Evolutionary conservation across 92 coral and sea anemone species (phyloP).

Genomic region (Porites evermanni): DNA sequence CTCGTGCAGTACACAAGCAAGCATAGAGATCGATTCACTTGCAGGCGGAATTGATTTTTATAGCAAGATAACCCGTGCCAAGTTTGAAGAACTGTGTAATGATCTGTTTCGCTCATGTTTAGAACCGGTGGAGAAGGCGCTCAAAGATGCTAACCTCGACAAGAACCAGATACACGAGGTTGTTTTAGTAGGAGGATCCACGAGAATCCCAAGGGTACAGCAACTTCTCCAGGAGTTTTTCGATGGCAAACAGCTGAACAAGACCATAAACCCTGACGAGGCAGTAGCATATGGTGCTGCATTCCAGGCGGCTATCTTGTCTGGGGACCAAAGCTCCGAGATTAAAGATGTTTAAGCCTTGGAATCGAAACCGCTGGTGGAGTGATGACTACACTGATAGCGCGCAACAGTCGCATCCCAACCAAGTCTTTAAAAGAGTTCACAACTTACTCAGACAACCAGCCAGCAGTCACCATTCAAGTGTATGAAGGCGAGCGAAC

Average conservation of each 20-base stretch:
- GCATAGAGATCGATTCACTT: constrained; percentile 78
- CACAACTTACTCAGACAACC: constrained; percentile 83
- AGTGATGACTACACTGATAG: constrained; percentile 77
- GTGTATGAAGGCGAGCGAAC: constrained; percentile 78
- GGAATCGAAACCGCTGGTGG: constrained; percentile 82
- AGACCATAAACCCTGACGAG: constrained; percentile 87
- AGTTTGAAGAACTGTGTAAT: constrained; percentile 78
- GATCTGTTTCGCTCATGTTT: constrained; percentile 83
- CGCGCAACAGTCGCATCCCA: constrained; percentile 78
- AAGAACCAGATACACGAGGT: constrained; percentile 72
- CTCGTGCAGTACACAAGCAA: constrained; percentile 71
- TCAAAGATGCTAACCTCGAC: constrained; percentile 70
- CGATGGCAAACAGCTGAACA: constrained; percentile 68
- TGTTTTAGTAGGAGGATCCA: constrained; percentile 84
- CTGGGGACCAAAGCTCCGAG: constrained; percentile 75
- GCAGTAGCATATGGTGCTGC: constrained; percentile 90
- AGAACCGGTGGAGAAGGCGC: constrained; percentile 73
- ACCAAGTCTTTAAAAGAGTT: constrained; percentile 63
- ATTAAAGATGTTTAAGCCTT: constrained; percentile 72
- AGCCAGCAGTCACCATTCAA: constrained; percentile 71
- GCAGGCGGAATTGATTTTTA: constrained; percentile 81
- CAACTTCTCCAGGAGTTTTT: constrained; percentile 71
- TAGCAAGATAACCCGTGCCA: constrained; percentile 76
- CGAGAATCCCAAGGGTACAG: constrained; percentile 84
- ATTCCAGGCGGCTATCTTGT: constrained; percentile 78